Evolutionary conservation across 2,113 vertebrate genomes (phyloP).

Genomic region (Rhynchomys soricoides): DNA sequence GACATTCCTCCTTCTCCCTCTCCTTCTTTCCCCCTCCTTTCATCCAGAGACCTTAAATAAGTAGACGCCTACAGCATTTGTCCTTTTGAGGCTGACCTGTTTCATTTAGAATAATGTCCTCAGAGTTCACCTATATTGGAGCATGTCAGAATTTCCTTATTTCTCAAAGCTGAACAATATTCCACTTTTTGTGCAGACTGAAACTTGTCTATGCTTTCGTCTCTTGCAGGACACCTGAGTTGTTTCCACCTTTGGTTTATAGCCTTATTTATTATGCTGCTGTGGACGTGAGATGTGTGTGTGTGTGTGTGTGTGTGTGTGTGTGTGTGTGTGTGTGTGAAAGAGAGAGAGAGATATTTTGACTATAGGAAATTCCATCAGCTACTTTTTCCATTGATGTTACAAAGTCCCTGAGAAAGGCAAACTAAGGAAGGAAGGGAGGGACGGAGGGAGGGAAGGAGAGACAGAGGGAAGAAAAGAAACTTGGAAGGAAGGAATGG

Average conservation of each 20-base stretch:
- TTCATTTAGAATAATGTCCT: background rate
- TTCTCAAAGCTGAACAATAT: background rate
- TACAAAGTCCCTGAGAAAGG: background rate
- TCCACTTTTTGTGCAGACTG: too few species aligned
- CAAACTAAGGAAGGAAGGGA: background rate
- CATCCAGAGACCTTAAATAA: too few species aligned
- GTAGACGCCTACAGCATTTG: background rate
- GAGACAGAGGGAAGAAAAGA: too few species aligned
- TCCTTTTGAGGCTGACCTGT: background rate
- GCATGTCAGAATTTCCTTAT: background rate
- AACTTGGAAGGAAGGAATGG: background rate
- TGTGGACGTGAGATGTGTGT: too few species aligned
- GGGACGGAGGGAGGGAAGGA: background rate
- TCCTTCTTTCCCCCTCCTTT: background rate
- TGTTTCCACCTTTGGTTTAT: background rate
- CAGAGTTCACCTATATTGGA: background rate
- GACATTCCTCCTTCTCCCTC: too few species aligned
- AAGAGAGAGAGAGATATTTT: background rate
- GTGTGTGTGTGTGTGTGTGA: too few species aligned
- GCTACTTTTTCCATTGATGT: background rate
- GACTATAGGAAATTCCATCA: background rate
- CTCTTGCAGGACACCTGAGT: background rate
- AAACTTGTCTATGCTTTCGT: background rate
- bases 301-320: too few species aligned
- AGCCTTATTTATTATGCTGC: background rate